These are phyloP conservation scores for Drosophila seclusa DNA, from an alignment of 2,888 invertebrate genomes.

Conservation along the genomic window DNA sequence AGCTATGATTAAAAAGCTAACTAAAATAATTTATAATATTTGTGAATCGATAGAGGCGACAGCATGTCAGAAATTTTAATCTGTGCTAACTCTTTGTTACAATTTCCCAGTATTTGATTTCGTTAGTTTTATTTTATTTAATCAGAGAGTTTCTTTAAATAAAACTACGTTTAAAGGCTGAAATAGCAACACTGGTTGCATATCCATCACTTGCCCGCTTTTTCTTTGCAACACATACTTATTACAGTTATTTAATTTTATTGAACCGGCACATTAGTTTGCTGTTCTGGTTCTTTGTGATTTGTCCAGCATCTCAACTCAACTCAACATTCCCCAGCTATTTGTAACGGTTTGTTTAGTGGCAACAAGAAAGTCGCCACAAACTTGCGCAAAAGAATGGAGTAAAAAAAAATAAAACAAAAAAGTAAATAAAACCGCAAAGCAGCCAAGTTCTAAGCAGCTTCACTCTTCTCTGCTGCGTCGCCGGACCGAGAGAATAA, in stretches of 20 bases:
- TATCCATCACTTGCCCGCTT: slow-evolving; percentile 20
- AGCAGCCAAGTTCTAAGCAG: slow-evolving; percentile 45
- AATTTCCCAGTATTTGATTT: neutral
- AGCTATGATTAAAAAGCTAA: neutral
- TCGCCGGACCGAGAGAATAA: neutral
- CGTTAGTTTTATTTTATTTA: neutral
- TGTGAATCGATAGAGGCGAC: neutral
- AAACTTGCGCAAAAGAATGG: slow-evolving; percentile 8
- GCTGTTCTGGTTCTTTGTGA: slow-evolving; percentile 38
- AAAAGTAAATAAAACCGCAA: slow-evolving; percentile 21
- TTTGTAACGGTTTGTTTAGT: slow-evolving; percentile 69
- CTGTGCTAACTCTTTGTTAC: neutral
- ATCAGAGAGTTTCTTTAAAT: neutral
- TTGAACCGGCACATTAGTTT: slow-evolving; percentile 57
- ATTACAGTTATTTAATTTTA: slow-evolving; percentile 35
- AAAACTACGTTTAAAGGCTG: neutral
- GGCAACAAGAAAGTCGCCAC: slow-evolving; percentile 35
- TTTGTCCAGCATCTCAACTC: slow-evolving; percentile 37
- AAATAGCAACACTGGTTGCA: slow-evolving; percentile 16
- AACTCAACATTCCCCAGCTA: slow-evolving; percentile 56
- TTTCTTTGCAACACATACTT: neutral
- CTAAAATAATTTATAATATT: neutral
- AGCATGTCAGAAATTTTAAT: neutral
- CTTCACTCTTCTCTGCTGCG: slow-evolving; percentile 24
- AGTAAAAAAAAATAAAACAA: neutral